phyloP scores from a whole-genome alignment of 1,140 invertebrate species.

The Acromyrmex charruanus region DNA sequence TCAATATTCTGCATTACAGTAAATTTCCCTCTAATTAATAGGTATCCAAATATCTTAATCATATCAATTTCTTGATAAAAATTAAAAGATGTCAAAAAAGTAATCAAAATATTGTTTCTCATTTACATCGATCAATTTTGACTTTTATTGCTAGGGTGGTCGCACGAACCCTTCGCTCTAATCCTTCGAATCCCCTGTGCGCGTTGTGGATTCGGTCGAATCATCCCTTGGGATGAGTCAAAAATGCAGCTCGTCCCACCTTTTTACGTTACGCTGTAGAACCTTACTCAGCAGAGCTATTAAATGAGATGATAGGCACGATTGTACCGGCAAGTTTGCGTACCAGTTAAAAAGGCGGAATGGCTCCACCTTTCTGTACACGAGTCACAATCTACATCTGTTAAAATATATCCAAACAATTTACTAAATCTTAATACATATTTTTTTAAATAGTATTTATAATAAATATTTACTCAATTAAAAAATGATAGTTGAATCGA shows the following conservation, averaged over 20 bases:
- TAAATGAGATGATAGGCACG: conserved; percentile 81
- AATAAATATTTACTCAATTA: too few relatives aligned
- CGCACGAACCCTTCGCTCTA: conserved; percentile 28
- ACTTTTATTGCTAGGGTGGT: conserved; percentile 68
- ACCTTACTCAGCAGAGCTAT: conserved; percentile 69
- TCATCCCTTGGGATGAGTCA: conserved; percentile 76
- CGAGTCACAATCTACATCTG: conserved; percentile 30
- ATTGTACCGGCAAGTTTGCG: conserved; percentile 71
- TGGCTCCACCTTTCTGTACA: background rate
- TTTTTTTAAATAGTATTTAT: too few relatives aligned
- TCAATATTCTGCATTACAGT: background rate
- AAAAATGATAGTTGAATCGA: too few relatives aligned
- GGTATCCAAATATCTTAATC: background rate
- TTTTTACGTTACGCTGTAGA: conserved; percentile 46
- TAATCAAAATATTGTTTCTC: conserved; percentile 49
- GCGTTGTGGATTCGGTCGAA: conserved; percentile 68
- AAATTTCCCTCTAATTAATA: background rate
- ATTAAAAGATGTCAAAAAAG: background rate
- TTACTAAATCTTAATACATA: too few relatives aligned
- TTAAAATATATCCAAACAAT: background rate
- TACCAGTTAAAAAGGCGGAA: conserved; percentile 46
- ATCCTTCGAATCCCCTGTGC: conserved; percentile 57
- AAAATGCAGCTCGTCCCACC: conserved; percentile 60
- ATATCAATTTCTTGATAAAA: background rate
- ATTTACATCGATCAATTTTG: conserved; percentile 72